Base-by-base conservation (phyloP, 2,113 vertebrate genomes). In the Lipophrys pholis region DNA sequence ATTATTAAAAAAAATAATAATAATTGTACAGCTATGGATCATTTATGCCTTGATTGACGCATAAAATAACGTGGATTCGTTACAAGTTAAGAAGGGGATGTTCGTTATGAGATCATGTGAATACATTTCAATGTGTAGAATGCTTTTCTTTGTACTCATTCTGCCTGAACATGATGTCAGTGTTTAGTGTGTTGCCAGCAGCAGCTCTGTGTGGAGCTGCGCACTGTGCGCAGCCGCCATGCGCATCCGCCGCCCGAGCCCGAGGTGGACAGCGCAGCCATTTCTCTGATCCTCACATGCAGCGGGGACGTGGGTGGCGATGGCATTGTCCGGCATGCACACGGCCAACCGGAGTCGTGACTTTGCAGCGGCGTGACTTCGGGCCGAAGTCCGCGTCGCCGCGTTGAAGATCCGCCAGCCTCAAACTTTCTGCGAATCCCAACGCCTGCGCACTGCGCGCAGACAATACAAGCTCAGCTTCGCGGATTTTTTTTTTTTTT, bases 261-360 rank as follows among this genome's bases (percentile, higher is more conserved):
- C 15, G 53, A 68, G 74, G 69, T 56, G 81, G 84, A 70, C 69
- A 67, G 73, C 84, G 92, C 93, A 93, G 92, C 93, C 93, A 93
- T 94, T 91, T 93, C 80, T 79, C 80, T 58, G 57, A 52, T 51
- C 49, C 60, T 51, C 49, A 7, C 39, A 81, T 52, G 69, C 78
- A 50, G 14, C 11, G 14, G 6, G 14, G 7, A 45, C 1, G 4
- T 46, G 21, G 10, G 5, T 9, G 40, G 11, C 4, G 15, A 21
- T 36, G 50, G 21, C 21, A 35, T 8, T 21, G 16, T 59, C 49
- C 58, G 21, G 43, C 75, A 36, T 59, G 55, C 69, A 15, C 41
- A 1, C 2, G 49, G 42, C 48, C 9, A 10, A 48, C 51, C 40
- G 65, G 43, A 40, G 53, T 50, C 61, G 30, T 60, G 58, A 49